Evolutionary conservation across 2,113 vertebrate genomes (phyloP).

Genomic region (Mesocricetus auratus): DNA sequence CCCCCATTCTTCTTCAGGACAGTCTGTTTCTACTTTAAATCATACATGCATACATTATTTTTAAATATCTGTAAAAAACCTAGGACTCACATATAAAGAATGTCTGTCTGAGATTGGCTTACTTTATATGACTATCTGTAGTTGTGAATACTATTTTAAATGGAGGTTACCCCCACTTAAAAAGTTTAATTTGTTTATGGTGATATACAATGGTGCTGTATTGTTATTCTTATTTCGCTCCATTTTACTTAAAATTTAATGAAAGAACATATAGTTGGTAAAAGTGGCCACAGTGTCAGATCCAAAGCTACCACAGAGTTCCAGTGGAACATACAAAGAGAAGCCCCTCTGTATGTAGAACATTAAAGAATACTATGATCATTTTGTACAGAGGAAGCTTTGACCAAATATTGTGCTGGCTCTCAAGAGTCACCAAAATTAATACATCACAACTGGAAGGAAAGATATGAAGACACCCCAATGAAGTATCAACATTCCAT

Average conservation of each 20-base stretch:
- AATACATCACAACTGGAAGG: not conserved
- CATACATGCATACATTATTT: not conserved
- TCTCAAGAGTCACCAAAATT: not conserved
- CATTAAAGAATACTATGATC: not conserved
- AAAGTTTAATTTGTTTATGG: not conserved
- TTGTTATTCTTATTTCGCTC: not conserved
- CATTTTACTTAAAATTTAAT: not conserved
- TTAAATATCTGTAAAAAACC: not conserved
- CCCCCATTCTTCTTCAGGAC: not conserved
- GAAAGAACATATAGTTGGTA: not conserved
- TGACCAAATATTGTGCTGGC: not conserved
- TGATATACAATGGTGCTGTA: not conserved
- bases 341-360: not conserved
- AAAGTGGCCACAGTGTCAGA: not conserved
- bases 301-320: not conserved
- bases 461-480: not conserved
- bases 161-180: not conserved
- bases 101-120: not conserved
- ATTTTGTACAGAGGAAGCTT: not conserved
- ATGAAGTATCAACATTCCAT: not conserved
- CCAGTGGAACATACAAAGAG: not conserved
- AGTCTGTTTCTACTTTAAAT: not conserved
- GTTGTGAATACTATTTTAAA: not conserved
- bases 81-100: not conserved
- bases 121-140: not conserved